Conservation (phyloP, 2,888 invertebrate species). For the Leuctra nigra region DNA sequence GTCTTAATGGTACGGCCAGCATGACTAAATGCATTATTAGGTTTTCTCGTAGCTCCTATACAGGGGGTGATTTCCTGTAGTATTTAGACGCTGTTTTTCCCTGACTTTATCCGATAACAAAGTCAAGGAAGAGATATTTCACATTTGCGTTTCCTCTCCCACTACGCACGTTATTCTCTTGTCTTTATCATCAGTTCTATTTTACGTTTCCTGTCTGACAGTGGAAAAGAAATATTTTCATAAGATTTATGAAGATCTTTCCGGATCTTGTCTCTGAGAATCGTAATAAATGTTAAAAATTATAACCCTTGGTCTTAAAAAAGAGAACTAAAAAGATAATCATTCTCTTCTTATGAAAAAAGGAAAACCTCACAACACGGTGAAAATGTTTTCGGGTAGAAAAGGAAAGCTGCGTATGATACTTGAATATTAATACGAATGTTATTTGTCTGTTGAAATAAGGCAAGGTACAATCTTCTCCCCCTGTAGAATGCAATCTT, state of each 20-base stretch:
- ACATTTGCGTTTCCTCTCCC: slow-evolving; percentile 14
- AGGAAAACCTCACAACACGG: background rate
- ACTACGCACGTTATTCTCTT: slow-evolving; percentile 6
- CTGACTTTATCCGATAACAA: slow-evolving; percentile 10
- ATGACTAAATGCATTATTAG: too few species aligned
- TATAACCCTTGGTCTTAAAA: slow-evolving; percentile 8
- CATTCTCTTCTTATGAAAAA: background rate
- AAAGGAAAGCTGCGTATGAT: background rate
- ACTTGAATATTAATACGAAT: background rate
- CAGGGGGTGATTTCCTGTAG: too few species aligned
- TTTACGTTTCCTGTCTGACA: slow-evolving; percentile 4
- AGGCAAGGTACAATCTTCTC: too few species aligned
- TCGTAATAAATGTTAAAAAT: slow-evolving; percentile 17
- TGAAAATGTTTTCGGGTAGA: background rate
- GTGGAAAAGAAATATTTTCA: slow-evolving; percentile 13
- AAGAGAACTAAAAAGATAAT: slow-evolving; percentile 6
- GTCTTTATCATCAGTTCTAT: slow-evolving; percentile 14
- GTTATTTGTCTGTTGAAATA: too few species aligned
- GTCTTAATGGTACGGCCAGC: too few species aligned
- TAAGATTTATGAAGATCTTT: slow-evolving; percentile 12
- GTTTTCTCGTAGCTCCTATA: too few species aligned
- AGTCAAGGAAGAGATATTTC: slow-evolving; percentile 19
- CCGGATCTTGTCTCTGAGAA: slow-evolving; percentile 16
- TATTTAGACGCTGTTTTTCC: slow-evolving; percentile 8
- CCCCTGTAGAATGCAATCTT: too few species aligned